A percentile compares a stretch with the other conserved stretches of the same genome.
phyloP scores from a whole-genome alignment of 2,888 invertebrate genomes.

The Drosophila borborema region DNA sequence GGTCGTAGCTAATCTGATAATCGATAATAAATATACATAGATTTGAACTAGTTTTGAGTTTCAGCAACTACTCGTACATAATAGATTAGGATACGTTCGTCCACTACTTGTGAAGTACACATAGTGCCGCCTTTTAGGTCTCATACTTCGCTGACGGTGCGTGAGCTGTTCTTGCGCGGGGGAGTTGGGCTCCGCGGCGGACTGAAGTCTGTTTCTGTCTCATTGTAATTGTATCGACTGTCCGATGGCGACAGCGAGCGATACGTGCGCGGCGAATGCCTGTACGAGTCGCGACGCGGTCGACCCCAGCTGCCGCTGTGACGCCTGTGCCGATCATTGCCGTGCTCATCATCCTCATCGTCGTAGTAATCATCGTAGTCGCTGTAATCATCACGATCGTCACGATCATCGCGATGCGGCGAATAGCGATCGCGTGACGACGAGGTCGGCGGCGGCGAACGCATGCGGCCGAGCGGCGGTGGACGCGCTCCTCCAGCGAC shows the following conservation, averaged over 20 bases:
- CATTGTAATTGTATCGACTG: conserved; percentile 86
- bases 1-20: conserved; percentile 54
- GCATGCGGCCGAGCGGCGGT: conserved; percentile 86
- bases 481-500: conserved; percentile 86
- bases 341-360: conserved; percentile 65
- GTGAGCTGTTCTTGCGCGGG: conserved; percentile 83
- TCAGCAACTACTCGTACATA: conserved; percentile 48
- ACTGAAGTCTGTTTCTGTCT: conserved; percentile 89
- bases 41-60: conserved; percentile 80
- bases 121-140: conserved; percentile 43
- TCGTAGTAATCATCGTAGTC: conserved; percentile 77
- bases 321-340: conserved; percentile 51
- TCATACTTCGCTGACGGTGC: conserved; percentile 69
- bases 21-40: conserved; percentile 76
- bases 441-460: conserved; percentile 85
- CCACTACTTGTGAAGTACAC: conserved; percentile 41
- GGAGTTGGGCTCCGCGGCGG: conserved; percentile 87
- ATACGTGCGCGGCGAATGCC: conserved; percentile 82
- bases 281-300: conserved; percentile 75
- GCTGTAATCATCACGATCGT: conserved; percentile 72
- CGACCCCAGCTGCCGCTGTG: conserved; percentile 77
- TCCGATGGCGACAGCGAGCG: conserved; percentile 84
- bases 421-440: conserved; percentile 65
- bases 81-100: conserved; percentile 25
- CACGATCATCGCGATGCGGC: conserved; percentile 60